Evolutionary conservation across 2,888 invertebrate genomes (phyloP).

Genomic region (Anaspis maculata): DNA sequence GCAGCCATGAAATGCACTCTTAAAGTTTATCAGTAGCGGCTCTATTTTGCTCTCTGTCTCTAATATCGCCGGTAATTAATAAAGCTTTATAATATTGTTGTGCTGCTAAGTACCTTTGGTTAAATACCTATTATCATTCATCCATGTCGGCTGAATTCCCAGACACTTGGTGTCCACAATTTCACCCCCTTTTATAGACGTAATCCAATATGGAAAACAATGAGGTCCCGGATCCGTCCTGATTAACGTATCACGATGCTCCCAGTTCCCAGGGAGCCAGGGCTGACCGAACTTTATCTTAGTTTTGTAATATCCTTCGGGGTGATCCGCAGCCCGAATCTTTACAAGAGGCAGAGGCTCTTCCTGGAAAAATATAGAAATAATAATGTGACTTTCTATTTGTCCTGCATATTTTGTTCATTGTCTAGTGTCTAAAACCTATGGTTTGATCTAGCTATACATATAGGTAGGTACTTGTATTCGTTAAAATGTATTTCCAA

Average conservation of each 20-base stretch:
- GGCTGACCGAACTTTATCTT: slow-evolving; percentile 49
- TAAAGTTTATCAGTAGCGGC: no score
- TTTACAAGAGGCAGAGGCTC: slow-evolving; percentile 41
- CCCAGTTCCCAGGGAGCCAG: slow-evolving; percentile 54
- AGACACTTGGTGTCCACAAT: slow-evolving; percentile 62
- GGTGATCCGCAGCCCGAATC: slow-evolving; percentile 35
- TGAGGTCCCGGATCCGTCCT: slow-evolving; percentile 41
- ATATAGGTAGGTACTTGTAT: no score
- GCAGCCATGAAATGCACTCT: no score
- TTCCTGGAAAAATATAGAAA: slow-evolving; percentile 30
- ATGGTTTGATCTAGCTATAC: no score
- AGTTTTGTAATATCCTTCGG: slow-evolving; percentile 46
- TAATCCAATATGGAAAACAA: slow-evolving; percentile 66
- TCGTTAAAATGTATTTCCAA: no score
- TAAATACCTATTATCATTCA: slow-evolving; percentile 55
- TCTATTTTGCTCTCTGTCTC: no score
- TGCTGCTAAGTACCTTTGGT: slow-evolving; percentile 33
- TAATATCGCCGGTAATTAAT: no score
- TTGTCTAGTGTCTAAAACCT: no score
- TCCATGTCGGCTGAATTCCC: slow-evolving; percentile 78
- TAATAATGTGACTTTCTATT: no score
- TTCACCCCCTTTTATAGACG: slow-evolving; percentile 49
- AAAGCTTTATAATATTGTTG: no score
- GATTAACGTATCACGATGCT: slow-evolving; percentile 35
- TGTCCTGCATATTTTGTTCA: no score